Base-by-base conservation (phyloP, 2,888 invertebrate species). In the Endotricha flammealis region DNA sequence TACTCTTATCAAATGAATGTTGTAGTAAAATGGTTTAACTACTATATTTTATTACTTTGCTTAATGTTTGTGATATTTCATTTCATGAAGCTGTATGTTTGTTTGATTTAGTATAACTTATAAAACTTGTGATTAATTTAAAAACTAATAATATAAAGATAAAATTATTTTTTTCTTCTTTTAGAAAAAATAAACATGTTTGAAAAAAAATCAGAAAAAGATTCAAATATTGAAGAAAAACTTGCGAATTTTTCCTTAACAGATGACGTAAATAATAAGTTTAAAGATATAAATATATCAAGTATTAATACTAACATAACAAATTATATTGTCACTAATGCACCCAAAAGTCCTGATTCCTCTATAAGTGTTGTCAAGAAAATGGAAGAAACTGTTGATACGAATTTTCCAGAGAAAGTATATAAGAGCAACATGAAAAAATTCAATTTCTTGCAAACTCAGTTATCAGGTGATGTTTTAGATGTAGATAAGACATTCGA, bases 151-250 rank as follows among this genome's bases (percentile, higher is more conserved):
- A n/a, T n/a, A n/a, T n/a, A n/a, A n/a, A n/a, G n/a, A n/a, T n/a
- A n/a, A 23, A 23, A n/a, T 17, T 12, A 14, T 32, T n/a, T 4
- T 28, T 34, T 28, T 36, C 36, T 34, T 48, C 41, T 75, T 76
- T 33, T 75, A 86, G 86, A 86, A 44, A 85, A 81, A 86, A 86
- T 86, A 80, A 86, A 57, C 53, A 74, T 85, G 73, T 86, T 86
- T 61, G 86, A 86, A 55, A 83, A 75, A 46, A 72, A 75, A 56
- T 55, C 65, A 53, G 77, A 78, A 51, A 75, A 67, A 72, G 75
- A 76, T 42, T 50, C 54, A 45, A 66, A 48, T 54, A 53, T 75
- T 49, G 71, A 71, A 50, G 58, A 61, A 50, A 82, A 77, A 73
- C 52, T 80, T 57, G 58, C 61, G 42, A 78, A 63, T 57, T 53